A percentile compares a stretch with the other conserved stretches of the same genome.
Evolutionary conservation across 2,113 vertebrate genomes (phyloP).

Genomic region (Ictalurus furcatus): DNA sequence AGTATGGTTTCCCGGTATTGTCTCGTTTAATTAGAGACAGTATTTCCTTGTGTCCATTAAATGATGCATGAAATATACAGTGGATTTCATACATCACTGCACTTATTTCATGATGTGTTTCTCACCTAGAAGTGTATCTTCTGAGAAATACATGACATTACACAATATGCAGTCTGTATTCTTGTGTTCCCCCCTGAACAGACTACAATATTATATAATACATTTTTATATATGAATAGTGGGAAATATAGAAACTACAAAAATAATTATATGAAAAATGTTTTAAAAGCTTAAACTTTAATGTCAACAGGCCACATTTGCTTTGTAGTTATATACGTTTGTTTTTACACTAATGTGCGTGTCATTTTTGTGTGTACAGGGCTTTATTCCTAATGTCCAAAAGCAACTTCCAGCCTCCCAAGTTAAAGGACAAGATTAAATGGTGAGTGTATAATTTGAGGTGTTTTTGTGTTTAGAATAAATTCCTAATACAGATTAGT

Average conservation of each 20-base stretch:
- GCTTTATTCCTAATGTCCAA: constrained; percentile 98
- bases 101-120: not conserved
- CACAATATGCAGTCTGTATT: not conserved
- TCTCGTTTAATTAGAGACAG: too few species aligned
- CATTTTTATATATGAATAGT: too few species aligned
- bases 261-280: not conserved
- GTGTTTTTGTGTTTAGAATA: not conserved
- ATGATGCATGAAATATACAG: not conserved
- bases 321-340: not conserved
- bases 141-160: not conserved
- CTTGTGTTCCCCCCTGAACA: not conserved
- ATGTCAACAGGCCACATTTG: not conserved
- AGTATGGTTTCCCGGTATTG: not conserved
- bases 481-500: not conserved
- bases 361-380: constrained; percentile 62
- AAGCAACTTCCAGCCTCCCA: constrained; percentile 95
- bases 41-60: not conserved
- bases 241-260: not conserved
- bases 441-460: constrained; percentile 76
- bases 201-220: not conserved
- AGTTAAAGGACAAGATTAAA: constrained; percentile 96
- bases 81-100: not conserved
- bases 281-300: not conserved
- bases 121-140: not conserved
- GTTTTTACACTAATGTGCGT: not conserved